Conservation (phyloP, 2,797 vertebrate species). For the Spinus pinus region DNA sequence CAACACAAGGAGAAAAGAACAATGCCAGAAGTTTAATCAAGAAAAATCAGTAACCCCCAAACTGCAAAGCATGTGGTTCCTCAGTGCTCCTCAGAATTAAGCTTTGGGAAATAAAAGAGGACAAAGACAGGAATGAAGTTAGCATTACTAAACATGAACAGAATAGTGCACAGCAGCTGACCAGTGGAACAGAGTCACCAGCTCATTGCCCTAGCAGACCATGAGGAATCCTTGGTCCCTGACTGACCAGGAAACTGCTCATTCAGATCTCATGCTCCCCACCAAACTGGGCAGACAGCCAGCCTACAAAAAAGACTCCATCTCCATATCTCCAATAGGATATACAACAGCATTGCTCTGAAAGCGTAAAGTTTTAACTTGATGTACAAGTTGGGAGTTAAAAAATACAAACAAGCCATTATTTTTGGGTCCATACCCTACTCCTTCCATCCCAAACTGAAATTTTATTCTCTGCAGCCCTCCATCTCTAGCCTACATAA, state of each 20-base stretch:
- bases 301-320: background rate
- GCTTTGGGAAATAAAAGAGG: background rate
- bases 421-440: background rate
- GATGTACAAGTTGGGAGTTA: accelerated
- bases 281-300: background rate
- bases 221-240: background rate
- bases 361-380: background rate
- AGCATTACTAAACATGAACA: background rate
- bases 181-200: background rate
- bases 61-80: background rate
- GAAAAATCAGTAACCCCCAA: background rate
- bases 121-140: background rate
- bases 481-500: background rate
- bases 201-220: accelerated
- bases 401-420: background rate
- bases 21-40: background rate
- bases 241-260: background rate
- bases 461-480: background rate
- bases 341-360: background rate
- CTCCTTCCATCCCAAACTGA: background rate
- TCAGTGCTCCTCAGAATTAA: background rate
- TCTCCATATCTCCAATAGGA: background rate
- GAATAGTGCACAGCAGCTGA: background rate
- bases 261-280: background rate
- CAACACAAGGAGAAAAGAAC: background rate